Evolutionary conservation across 2,888 invertebrate genomes (phyloP).

Genomic region (Aleiodes alternator): DNA sequence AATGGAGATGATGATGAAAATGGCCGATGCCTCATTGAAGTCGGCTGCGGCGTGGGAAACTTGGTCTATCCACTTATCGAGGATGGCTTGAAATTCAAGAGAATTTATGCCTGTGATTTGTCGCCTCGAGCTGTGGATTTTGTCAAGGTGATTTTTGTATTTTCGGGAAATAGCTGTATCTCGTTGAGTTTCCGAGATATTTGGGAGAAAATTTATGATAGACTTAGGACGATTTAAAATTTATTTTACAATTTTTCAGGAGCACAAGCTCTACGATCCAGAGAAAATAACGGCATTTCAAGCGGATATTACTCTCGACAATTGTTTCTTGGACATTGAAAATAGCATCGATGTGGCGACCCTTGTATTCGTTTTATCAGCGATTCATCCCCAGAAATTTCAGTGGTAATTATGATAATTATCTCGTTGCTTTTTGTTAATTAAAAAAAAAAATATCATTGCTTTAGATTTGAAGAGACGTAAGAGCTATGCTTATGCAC

Average conservation of each 20-base stretch:
- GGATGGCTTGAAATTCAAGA: constrained; percentile 80
- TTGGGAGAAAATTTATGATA: too few relatives aligned
- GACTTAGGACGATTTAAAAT: too few relatives aligned
- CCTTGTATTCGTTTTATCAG: constrained; percentile 95
- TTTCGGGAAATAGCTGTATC: too few relatives aligned
- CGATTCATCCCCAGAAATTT: constrained; percentile 93
- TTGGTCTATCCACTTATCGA: constrained; percentile 93
- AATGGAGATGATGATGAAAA: constrained; percentile 69
- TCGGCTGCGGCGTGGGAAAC: constrained; percentile 98
- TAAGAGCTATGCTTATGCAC: too few relatives aligned
- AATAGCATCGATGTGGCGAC: constrained; percentile 87
- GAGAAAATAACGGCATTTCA: constrained; percentile 86
- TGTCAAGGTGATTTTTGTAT: too few relatives aligned
- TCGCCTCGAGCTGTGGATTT: constrained; percentile 93
- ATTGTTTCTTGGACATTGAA: constrained; percentile 78
- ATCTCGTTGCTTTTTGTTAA: too few relatives aligned
- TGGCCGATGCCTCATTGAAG: constrained; percentile 81
- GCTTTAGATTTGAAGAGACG: too few relatives aligned
- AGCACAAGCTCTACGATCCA: constrained; percentile 80
- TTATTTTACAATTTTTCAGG: too few relatives aligned
- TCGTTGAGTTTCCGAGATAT: too few relatives aligned
- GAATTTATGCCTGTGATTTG: constrained; percentile 92
- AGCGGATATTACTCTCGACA: constrained; percentile 87
- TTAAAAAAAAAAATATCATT: too few relatives aligned
- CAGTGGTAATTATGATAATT: constrained; percentile 75